Percentiles rank a stretch among this genome's conserved stretches.
These are phyloP conservation scores for Sinocyclocheilus maitianheensis DNA, from an alignment of 2,113 vertebrate genomes.

Conservation along the genomic window DNA sequence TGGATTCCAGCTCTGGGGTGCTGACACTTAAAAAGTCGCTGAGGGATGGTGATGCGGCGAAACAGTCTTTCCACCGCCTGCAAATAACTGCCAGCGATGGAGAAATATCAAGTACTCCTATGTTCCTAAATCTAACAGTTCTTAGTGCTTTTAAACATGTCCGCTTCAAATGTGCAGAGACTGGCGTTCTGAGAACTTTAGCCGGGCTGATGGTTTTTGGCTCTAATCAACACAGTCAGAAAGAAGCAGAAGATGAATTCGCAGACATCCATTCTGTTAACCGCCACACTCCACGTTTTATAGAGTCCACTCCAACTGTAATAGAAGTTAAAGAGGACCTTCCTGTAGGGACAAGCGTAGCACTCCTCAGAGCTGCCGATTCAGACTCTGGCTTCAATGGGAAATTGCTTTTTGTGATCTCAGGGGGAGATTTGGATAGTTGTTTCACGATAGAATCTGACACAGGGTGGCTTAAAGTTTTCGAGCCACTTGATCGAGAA, in stretches of 20 bases:
- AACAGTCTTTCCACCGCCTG: constrained; percentile 77
- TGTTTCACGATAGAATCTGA: constrained; percentile 81
- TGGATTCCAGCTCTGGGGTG: constrained; percentile 81
- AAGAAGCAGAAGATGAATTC: constrained; percentile 74
- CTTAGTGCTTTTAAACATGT: constrained; percentile 70
- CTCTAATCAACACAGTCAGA: constrained; percentile 74
- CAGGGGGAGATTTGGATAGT: constrained; percentile 82
- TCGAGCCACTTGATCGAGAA: constrained; percentile 82
- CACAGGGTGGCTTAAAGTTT: constrained; percentile 78
- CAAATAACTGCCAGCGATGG: constrained; percentile 84
- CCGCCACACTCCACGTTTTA: constrained; percentile 75
- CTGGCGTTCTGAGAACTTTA: constrained; percentile 81
- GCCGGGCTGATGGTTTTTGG: constrained; percentile 81
- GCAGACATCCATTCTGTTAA: constrained; percentile 82
- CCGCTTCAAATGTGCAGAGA: constrained; percentile 79
- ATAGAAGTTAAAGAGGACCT: constrained; percentile 78
- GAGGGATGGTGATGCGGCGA: constrained; percentile 70
- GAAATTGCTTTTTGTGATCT: constrained; percentile 81
- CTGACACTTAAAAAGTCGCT: constrained; percentile 80
- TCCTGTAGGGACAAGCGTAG: constrained; percentile 70
- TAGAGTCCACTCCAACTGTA: constrained; percentile 64
- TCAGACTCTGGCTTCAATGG: constrained; percentile 83
- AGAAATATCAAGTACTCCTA: constrained; percentile 75
- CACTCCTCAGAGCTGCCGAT: constrained; percentile 76
- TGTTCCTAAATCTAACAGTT: constrained; percentile 83